Evolutionary conservation across 2,888 invertebrate species (phyloP).

Genomic region (Ennomos quercinarius): DNA sequence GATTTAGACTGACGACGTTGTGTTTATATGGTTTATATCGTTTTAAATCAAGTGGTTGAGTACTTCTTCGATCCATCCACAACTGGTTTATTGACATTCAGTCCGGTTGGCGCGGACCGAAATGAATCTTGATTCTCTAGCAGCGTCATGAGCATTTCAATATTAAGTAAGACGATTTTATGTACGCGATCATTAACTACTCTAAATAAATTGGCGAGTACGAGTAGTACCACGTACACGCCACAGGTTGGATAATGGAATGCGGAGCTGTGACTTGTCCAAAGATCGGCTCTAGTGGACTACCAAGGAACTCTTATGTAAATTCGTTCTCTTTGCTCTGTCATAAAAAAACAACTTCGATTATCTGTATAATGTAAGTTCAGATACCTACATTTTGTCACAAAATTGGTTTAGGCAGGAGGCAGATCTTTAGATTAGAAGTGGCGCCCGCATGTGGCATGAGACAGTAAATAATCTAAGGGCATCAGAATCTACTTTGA

Average conservation of each 20-base stretch:
- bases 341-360: no score
- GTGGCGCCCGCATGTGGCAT: no score
- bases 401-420: no score
- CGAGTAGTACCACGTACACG: neutral
- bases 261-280: constrained; percentile 3
- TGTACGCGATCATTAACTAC: constrained; percentile 43
- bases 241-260: constrained; percentile 11
- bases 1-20: constrained; percentile 44
- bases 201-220: constrained; percentile 39
- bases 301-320: no score
- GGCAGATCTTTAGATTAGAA: no score
- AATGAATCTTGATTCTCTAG: constrained; percentile 66
- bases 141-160: constrained; percentile 45
- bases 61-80: constrained; percentile 44
- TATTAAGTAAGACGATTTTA: constrained; percentile 49
- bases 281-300: no score
- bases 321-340: no score
- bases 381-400: no score
- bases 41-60: constrained; percentile 56
- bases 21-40: constrained; percentile 42
- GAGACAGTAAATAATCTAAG: no score
- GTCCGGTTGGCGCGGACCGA: constrained; percentile 49
- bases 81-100: constrained; percentile 70
- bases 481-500: no score
- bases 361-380: no score